phyloP scores from a whole-genome alignment of 2,888 invertebrate genomes.

The Carcina quercana region DNA sequence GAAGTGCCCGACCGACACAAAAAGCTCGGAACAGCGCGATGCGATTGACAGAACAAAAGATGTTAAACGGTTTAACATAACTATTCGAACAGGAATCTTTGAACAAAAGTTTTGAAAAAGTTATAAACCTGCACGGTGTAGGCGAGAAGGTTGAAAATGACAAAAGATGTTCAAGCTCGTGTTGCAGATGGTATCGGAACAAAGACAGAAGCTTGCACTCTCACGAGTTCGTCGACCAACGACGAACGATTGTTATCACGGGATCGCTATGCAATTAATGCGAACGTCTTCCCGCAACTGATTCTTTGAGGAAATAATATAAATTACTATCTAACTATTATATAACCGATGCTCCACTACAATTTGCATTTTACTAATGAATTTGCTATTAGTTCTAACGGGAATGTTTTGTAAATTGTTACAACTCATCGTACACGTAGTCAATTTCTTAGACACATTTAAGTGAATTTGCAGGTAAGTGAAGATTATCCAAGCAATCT shows the following conservation, averaged over 20 bases:
- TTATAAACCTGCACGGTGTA: too few relatives aligned
- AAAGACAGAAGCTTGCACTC: conserved; percentile 40
- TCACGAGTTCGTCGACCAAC: conserved; percentile 52
- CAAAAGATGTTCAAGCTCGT: conserved; percentile 12
- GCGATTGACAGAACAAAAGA: conserved; percentile 34
- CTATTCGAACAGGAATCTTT: conserved; percentile 5
- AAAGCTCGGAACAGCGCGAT: conserved; percentile 20
- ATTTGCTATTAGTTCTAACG: too few relatives aligned
- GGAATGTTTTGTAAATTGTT: too few relatives aligned
- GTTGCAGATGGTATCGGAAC: conserved; percentile 29
- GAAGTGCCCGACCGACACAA: conserved; percentile 29
- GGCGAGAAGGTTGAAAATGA: conserved; percentile 28
- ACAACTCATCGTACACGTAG: too few relatives aligned
- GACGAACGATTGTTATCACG: conserved; percentile 45
- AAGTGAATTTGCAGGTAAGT: too few relatives aligned
- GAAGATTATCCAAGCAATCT: too few relatives aligned
- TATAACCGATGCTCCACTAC: too few relatives aligned
- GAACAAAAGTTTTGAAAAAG: conserved; percentile 14
- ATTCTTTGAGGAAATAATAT: too few relatives aligned
- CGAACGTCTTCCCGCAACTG: conserved; percentile 37
- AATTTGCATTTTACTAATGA: too few relatives aligned
- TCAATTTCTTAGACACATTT: too few relatives aligned
- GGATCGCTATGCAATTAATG: conserved; percentile 50
- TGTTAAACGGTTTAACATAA: conserved; percentile 9
- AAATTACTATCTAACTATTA: too few relatives aligned